Percentiles rank a stretch among this genome's conserved stretches.
Conservation (phyloP, 1,140 invertebrate genomes). For the Cepaea nemoralis region DNA sequence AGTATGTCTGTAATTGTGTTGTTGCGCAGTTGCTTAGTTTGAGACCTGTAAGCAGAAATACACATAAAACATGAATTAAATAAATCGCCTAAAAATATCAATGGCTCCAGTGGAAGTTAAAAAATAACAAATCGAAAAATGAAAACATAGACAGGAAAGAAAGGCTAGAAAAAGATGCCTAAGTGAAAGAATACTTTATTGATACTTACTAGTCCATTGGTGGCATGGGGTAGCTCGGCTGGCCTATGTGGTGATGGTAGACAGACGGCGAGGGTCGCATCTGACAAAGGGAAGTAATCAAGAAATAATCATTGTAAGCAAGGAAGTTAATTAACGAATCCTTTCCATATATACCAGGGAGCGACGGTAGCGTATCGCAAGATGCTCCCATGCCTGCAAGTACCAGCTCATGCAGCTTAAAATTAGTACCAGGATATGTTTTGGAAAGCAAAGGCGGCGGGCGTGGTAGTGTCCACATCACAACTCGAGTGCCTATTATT, state of each 20-base stretch:
- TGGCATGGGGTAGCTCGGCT: slow-evolving; percentile 52
- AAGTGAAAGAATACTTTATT: too few species aligned
- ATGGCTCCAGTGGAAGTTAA: background rate
- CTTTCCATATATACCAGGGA: too few species aligned
- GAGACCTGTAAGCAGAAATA: too few species aligned
- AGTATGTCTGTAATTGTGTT: too few species aligned
- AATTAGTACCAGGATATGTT: too few species aligned
- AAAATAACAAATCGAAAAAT: background rate
- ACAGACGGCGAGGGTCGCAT: slow-evolving; percentile 43
- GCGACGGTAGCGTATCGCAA: too few species aligned
- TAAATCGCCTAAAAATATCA: background rate
- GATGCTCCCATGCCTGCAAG: too few species aligned
- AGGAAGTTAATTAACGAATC: too few species aligned
- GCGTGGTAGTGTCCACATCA: too few species aligned
- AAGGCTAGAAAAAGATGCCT: background rate
- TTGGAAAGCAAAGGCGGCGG: too few species aligned
- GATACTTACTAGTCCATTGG: slow-evolving; percentile 59
- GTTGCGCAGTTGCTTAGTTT: background rate
- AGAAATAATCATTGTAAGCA: background rate
- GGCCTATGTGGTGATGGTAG: slow-evolving; percentile 57
- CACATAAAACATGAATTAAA: background rate
- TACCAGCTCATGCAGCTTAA: too few species aligned
- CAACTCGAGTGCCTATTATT: too few species aligned
- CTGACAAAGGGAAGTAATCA: background rate
- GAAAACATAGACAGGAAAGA: background rate